These are phyloP conservation scores for Ornithoptera alexandrae DNA, from an alignment of 2,888 invertebrate species.

Conservation along the genomic window DNA sequence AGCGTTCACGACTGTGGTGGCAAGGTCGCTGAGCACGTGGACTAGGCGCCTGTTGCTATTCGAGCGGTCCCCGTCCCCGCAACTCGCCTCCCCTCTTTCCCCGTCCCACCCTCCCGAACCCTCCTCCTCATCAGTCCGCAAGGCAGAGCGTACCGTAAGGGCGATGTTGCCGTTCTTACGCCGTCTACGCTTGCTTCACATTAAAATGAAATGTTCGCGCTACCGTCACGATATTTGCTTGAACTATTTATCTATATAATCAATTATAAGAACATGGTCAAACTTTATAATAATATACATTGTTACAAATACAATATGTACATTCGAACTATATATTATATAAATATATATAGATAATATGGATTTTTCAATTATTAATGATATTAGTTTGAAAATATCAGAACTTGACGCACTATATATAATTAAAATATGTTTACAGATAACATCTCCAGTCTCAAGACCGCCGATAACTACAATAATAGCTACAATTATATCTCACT, in stretches of 20 bases:
- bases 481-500: background rate
- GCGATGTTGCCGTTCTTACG: slow-evolving; percentile 70
- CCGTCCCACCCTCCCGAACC: slow-evolving; percentile 32
- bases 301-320: background rate
- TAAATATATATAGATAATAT: too few species aligned
- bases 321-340: too few species aligned
- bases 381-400: too few species aligned
- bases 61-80: slow-evolving; percentile 38
- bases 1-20: slow-evolving; percentile 63
- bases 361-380: too few species aligned
- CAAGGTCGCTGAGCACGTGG: slow-evolving; percentile 76
- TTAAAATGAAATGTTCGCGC: slow-evolving; percentile 17
- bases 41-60: slow-evolving; percentile 73
- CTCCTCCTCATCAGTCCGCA: slow-evolving; percentile 36
- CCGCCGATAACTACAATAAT: background rate
- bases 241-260: background rate
- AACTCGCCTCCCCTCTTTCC: slow-evolving; percentile 38
- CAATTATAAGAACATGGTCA: background rate
- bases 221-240: background rate
- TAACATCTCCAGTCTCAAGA: too few species aligned
- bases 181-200: slow-evolving; percentile 28
- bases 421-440: too few species aligned
- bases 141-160: slow-evolving; percentile 32
- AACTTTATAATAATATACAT: background rate
- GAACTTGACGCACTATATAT: too few species aligned